A percentile compares a stretch with the other conserved stretches of the same genome.
Conservation (phyloP, 2,113 vertebrate species). For the Labeo rohita region DNA sequence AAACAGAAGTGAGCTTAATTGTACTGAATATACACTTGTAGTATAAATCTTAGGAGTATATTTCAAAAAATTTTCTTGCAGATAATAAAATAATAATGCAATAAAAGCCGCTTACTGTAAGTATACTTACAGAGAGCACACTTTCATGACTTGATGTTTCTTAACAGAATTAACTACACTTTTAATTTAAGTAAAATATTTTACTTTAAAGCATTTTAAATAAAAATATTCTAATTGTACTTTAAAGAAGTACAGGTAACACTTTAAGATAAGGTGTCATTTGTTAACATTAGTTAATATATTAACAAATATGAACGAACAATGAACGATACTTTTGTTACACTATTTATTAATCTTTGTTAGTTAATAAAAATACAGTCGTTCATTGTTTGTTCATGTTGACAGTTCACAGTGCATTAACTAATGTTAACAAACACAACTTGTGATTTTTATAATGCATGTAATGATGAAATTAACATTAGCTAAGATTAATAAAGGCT, state of each 20-base stretch:
- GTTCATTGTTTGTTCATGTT: no score
- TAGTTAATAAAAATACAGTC: no score
- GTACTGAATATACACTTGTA: not conserved
- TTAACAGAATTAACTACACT: not conserved
- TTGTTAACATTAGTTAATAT: no score
- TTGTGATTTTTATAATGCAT: no score
- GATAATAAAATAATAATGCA: not conserved
- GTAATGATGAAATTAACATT: no score
- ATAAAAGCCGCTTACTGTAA: not conserved
- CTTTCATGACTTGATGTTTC: not conserved
- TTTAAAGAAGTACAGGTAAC: not conserved
- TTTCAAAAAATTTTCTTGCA: not conserved
- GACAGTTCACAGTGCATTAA: no score
- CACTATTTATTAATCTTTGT: no score
- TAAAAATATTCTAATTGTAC: not conserved
- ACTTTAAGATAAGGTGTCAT: no score
- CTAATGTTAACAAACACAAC: no score
- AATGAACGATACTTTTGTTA: no score
- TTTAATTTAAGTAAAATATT: not conserved
- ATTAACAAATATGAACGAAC: no score
- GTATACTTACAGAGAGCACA: not conserved
- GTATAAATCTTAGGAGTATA: not conserved
- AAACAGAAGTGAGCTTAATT: not conserved
- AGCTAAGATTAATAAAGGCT: no score
- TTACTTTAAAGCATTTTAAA: not conserved